Evolutionary conservation across 2,888 invertebrate species (phyloP).

Genomic region (Eupithecia abbreviata): DNA sequence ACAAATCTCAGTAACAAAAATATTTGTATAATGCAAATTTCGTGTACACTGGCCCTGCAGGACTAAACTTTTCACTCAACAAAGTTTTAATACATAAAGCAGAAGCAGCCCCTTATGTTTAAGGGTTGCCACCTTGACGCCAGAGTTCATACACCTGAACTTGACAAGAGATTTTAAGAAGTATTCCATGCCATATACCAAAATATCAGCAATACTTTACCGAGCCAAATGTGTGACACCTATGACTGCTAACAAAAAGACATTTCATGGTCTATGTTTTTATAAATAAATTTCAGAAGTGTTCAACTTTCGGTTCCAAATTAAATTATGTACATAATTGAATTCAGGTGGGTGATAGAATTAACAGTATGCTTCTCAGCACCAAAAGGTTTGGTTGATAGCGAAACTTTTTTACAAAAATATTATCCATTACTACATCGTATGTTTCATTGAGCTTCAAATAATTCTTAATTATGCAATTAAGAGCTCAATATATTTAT

Average conservation of each 20-base stretch:
- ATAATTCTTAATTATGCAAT: background rate
- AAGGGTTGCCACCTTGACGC: constrained; percentile 35
- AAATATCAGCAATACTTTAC: background rate
- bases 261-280: too few relatives aligned
- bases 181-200: background rate
- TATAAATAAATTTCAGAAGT: background rate
- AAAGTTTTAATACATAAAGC: constrained; percentile 77
- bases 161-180: background rate
- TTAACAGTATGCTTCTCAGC: background rate
- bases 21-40: constrained; percentile 72
- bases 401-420: background rate
- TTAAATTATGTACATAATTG: background rate
- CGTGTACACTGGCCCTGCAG: constrained; percentile 61
- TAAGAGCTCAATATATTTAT: background rate
- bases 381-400: background rate
- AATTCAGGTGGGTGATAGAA: background rate
- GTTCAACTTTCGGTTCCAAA: background rate
- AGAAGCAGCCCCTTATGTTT: constrained; percentile 39
- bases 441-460: background rate
- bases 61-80: constrained; percentile 62
- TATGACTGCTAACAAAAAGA: too few relatives aligned
- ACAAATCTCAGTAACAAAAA: constrained; percentile 29
- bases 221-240: background rate
- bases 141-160: background rate
- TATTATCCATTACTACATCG: too few relatives aligned